These are phyloP conservation scores for Pao palembangensis DNA, from an alignment of 2,113 vertebrate species.

Conservation along the genomic window DNA sequence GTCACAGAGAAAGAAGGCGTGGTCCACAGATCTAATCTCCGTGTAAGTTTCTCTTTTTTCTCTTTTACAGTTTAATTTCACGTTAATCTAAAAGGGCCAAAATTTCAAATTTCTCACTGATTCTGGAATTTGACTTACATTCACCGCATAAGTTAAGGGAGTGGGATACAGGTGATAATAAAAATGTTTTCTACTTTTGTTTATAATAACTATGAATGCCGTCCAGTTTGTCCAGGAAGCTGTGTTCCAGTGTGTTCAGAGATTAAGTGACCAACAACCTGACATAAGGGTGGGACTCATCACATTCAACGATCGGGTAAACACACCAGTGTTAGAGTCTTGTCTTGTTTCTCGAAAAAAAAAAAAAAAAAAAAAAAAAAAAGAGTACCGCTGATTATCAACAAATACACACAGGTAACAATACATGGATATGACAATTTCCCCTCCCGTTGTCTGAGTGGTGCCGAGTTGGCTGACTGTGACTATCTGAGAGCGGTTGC, in stretches of 20 bases:
- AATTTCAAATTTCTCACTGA: not conserved
- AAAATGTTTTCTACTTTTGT: not conserved
- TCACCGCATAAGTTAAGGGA: not conserved
- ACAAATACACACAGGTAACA: conserved; percentile 54
- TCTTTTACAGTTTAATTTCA: not conserved
- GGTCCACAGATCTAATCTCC: conserved; percentile 55
- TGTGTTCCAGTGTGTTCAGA: conserved; percentile 57
- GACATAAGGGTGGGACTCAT: conserved; percentile 62
- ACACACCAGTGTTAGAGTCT: not conserved
- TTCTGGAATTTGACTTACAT: not conserved
- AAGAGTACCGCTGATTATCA: not conserved
- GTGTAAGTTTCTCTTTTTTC: conserved; percentile 42
- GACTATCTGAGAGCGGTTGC: conserved; percentile 55
- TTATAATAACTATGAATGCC: too few relatives aligned
- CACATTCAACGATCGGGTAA: conserved; percentile 69
- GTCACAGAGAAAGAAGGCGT: conserved; percentile 27
- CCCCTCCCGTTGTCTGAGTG: conserved; percentile 27
- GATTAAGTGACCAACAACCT: conserved; percentile 46
- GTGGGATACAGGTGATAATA: not conserved
- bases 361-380: not conserved
- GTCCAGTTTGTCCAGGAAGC: conserved; percentile 69
- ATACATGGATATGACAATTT: conserved; percentile 57
- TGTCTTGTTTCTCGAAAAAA: not conserved
- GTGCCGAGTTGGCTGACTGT: conserved; percentile 46
- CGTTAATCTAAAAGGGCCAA: not conserved